Evolutionary conservation across 2,888 invertebrate genomes (phyloP).

Genomic region (Epinotia brunnichana): DNA sequence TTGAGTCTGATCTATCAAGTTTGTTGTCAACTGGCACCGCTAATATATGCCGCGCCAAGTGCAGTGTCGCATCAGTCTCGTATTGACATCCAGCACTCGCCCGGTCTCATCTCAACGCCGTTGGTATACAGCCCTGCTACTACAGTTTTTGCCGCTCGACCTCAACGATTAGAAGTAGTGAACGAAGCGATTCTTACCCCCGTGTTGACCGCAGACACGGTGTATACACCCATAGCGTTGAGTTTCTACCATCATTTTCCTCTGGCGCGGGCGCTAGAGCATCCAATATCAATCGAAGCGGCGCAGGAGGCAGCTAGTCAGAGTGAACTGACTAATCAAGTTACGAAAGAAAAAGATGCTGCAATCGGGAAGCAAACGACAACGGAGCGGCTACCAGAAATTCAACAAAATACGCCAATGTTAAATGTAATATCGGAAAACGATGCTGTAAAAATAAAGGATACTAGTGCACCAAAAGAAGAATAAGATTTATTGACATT

Average conservation of each 20-base stretch:
- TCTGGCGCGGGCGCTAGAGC: slow-evolving; percentile 67
- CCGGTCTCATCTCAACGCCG: slow-evolving; percentile 59
- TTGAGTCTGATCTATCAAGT: slow-evolving; percentile 55
- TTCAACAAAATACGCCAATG: background rate
- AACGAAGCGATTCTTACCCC: slow-evolving; percentile 57
- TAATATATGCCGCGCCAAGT: slow-evolving; percentile 78
- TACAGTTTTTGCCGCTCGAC: slow-evolving; percentile 53
- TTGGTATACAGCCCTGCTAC: slow-evolving; percentile 64
- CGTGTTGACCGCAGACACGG: slow-evolving; percentile 56
- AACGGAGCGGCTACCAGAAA: background rate
- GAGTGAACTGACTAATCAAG: slow-evolving; percentile 21
- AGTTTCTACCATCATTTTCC: slow-evolving; percentile 71
- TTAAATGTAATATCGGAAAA: slow-evolving; percentile 2
- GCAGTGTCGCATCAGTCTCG: slow-evolving; percentile 84
- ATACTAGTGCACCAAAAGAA: slow-evolving; percentile 12
- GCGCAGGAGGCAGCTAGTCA: slow-evolving; percentile 52
- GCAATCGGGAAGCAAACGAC: slow-evolving; percentile 8
- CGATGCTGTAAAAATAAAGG: slow-evolving; percentile 1
- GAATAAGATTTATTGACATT: background rate
- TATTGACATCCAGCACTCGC: slow-evolving; percentile 74
- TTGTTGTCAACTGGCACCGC: slow-evolving; percentile 61
- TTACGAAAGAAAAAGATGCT: slow-evolving; percentile 13
- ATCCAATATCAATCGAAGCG: slow-evolving; percentile 65
- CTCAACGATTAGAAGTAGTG: slow-evolving; percentile 49
- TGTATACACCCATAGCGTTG: slow-evolving; percentile 67